A percentile compares a stretch with the other conserved stretches of the same genome.
These are phyloP conservation scores for Boulengeromyrus knoepffleri DNA, from an alignment of 2,113 vertebrate species.

Conservation along the genomic window DNA sequence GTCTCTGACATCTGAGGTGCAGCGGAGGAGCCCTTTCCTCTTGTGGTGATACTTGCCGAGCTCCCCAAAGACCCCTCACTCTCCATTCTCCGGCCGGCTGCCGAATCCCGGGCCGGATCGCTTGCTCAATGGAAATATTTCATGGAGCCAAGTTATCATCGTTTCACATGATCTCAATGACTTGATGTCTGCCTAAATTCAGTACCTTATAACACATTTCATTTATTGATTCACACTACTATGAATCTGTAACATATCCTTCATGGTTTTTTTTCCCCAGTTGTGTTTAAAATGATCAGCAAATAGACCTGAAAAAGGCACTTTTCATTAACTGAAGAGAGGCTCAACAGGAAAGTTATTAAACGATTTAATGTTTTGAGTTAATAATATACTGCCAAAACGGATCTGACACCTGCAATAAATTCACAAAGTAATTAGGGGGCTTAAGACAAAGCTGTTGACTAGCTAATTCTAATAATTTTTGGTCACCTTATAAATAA, in stretches of 20 bases:
- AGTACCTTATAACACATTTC: not conserved
- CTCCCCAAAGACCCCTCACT: not conserved
- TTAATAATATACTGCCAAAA: not conserved
- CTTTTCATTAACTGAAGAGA: not conserved
- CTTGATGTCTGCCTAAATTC: not conserved
- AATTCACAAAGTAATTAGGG: not conserved
- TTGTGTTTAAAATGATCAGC: not conserved
- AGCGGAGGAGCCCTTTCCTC: not conserved
- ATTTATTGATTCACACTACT: not conserved
- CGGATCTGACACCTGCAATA: not conserved
- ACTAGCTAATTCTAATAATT: not conserved
- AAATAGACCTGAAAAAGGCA: not conserved
- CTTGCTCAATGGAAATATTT: not conserved
- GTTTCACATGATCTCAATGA: not conserved
- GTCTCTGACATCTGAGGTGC: not conserved
- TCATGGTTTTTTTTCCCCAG: not conserved
- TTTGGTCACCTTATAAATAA: not conserved
- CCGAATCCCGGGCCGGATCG: not conserved
- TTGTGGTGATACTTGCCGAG: not conserved
- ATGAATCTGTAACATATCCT: not conserved
- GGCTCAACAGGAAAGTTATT: not conserved
- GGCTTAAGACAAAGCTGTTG: not conserved
- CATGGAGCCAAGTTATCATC: not conserved
- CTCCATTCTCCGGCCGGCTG: not conserved
- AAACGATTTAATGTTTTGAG: slow-evolving; percentile 3